phyloP scores from a whole-genome alignment of 1,140 invertebrate genomes.

The Bombus terrestris region DNA sequence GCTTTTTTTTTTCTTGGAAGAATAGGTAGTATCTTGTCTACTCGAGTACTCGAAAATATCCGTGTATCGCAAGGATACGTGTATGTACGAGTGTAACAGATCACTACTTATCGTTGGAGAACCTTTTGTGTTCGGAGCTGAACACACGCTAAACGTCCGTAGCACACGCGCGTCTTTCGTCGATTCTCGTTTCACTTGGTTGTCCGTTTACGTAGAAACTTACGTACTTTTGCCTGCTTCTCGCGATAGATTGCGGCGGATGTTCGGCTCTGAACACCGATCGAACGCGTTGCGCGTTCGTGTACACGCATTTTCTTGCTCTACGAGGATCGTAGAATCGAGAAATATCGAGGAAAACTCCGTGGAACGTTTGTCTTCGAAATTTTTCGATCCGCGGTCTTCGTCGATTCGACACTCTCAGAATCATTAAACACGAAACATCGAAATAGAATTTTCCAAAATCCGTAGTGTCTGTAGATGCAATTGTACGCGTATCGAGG shows the following conservation, averaged over 20 bases:
- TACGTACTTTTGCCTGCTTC: neutral
- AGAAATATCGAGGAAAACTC: neutral
- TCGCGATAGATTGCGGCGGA: too few species aligned
- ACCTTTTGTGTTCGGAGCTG: conserved; percentile 51
- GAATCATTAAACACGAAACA: neutral
- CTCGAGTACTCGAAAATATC: conserved; percentile 42
- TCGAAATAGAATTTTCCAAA: neutral
- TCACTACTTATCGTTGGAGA: conserved; percentile 45
- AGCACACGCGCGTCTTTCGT: conserved; percentile 20
- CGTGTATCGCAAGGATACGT: conserved; percentile 28
- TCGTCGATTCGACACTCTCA: neutral
- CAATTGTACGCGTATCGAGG: neutral
- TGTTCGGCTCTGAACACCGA: too few species aligned
- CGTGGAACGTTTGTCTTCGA: neutral
- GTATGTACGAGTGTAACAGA: conserved; percentile 47
- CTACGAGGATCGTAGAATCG: conserved; percentile 12
- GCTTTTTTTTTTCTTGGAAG: conserved; percentile 45
- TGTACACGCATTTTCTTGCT: neutral
- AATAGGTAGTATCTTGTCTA: conserved; percentile 47
- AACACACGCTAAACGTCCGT: conserved; percentile 45
- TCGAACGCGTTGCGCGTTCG: neutral
- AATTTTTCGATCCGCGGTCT: neutral
- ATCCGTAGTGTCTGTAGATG: neutral
- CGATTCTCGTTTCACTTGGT: too few species aligned
- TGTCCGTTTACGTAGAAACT: neutral